A percentile compares a stretch with the other conserved stretches of the same genome.
Evolutionary conservation across 1,140 invertebrate species (phyloP).

Genomic region (Drosophila neocordata): DNA sequence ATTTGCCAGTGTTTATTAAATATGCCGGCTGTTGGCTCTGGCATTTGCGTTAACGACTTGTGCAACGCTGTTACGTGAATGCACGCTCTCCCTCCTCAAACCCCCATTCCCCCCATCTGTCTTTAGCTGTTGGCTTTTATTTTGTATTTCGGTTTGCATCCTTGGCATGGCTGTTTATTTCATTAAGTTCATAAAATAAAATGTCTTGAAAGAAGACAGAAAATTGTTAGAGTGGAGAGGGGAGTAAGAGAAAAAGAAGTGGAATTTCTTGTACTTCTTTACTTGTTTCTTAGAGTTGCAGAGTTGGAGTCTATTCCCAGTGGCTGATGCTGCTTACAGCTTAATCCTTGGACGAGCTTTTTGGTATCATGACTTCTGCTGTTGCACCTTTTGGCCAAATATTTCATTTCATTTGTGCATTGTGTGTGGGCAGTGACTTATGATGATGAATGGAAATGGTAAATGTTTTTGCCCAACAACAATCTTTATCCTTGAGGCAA

Average conservation of each 20-base stretch:
- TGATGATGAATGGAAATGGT: slow-evolving; percentile 75
- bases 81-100: slow-evolving; percentile 5
- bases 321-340: slow-evolving; percentile 41
- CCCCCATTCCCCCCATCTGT: slow-evolving; percentile 24
- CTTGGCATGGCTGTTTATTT: slow-evolving; percentile 55
- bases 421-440: slow-evolving; percentile 72
- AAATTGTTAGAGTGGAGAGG: neutral
- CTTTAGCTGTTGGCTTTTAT: neutral
- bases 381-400: slow-evolving; percentile 51
- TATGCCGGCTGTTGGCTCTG: slow-evolving; percentile 54
- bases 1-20: slow-evolving; percentile 78
- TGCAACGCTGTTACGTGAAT: slow-evolving; percentile 59
- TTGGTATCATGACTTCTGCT: slow-evolving; percentile 23
- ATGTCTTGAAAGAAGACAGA: slow-evolving; percentile 1
- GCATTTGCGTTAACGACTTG: slow-evolving; percentile 35
- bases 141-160: slow-evolving; percentile 51
- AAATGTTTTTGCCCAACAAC: slow-evolving; percentile 56
- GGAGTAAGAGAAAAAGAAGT: slow-evolving; percentile 26
- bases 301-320: slow-evolving; percentile 36
- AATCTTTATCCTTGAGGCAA: slow-evolving; percentile 50
- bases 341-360: slow-evolving; percentile 60
- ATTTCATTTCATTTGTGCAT: slow-evolving; percentile 76
- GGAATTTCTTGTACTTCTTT: slow-evolving; percentile 62
- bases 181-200: slow-evolving; percentile 67
- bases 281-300: slow-evolving; percentile 21